Percentiles rank a stretch among this genome's conserved stretches.
Evolutionary conservation across 2,113 vertebrate genomes (phyloP).

Genomic region (Fulica atra): DNA sequence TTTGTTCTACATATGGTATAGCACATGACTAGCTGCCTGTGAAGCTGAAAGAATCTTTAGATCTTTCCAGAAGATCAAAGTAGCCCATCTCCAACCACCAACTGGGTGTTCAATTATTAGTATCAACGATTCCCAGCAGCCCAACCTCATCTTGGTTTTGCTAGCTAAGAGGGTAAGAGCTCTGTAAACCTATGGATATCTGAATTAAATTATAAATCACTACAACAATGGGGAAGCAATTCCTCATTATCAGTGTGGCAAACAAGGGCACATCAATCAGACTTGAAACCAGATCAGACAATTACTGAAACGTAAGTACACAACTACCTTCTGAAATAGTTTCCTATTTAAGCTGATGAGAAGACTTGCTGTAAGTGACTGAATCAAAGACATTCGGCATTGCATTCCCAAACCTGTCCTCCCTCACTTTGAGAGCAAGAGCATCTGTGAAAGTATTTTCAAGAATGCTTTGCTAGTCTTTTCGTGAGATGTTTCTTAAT

Average conservation of each 20-base stretch:
- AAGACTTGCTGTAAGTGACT: not conserved
- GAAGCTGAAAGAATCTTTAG: not conserved
- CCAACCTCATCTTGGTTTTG: not conserved
- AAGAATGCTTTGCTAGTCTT: not conserved
- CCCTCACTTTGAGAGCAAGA: not conserved
- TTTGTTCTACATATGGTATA: not conserved
- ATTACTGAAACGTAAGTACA: not conserved
- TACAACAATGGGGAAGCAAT: not conserved
- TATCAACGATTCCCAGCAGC: not conserved
- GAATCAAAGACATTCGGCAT: not conserved
- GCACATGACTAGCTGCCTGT: not conserved
- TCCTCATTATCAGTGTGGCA: not conserved
- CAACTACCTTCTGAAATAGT: not conserved
- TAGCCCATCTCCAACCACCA: not conserved
- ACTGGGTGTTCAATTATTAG: not conserved
- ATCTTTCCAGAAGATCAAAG: slow-evolving; percentile 36
- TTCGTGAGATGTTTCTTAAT: not conserved
- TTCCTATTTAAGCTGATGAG: not conserved
- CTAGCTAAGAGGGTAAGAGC: not conserved
- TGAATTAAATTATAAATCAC: not conserved
- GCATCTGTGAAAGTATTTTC: not conserved
- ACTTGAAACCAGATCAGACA: not conserved
- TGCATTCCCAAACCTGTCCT: not conserved
- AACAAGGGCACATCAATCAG: slow-evolving; percentile 25
- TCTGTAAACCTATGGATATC: not conserved